Base-by-base conservation (phyloP, 2,797 vertebrate genomes). In the Schizopygopsis malacanthus region DNA sequence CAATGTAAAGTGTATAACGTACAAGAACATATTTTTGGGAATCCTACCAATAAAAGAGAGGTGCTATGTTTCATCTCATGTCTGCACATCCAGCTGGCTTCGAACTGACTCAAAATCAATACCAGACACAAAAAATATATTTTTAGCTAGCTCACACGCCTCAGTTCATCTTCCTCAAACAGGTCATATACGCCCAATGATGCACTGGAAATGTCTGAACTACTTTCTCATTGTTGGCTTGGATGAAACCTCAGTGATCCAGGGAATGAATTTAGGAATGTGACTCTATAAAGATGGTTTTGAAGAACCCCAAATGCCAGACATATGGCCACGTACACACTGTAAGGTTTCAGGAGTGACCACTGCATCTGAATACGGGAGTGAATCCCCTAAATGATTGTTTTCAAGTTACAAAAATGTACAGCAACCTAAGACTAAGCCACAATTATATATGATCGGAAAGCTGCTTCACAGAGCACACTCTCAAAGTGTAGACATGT, bases 21-120 rank as follows among this genome's bases (percentile, higher is more conserved):
- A 15, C 20, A 56, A 73, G 56, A 16, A 69, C 2, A 11, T 45
- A 22, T 45, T 77, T 67, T 54, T 16, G 37, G 43, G 37, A 76
- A 50, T 39, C 45, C 16, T 76, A 12, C 54, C 11, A 82, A 13
- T 37, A 50, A 63, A 76, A 76, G 13, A 69, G 37, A 6, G 22
- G 8, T 43, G 71, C 47, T 52, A 22, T 79, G 45, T 84, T 56
- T 61, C 33, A 83, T 63, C 37, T 10, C 72, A 47, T 47, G 25
- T 67, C 22, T 54, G 65, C 72, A 39, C 73, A 52, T n/a, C 84
- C 63, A 86, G n/a, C 22, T 85, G 76, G 47, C 70, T 81, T 78
- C 43, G 77, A 88, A 76, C 63, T 37, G 76, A 83, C 43, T 82
- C 28, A 43, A 81, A 86, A 86, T 88, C 87, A 82, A 81, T 88